These are phyloP conservation scores for Polia nebulosa DNA, from an alignment of 2,888 invertebrate species.

Conservation along the genomic window DNA sequence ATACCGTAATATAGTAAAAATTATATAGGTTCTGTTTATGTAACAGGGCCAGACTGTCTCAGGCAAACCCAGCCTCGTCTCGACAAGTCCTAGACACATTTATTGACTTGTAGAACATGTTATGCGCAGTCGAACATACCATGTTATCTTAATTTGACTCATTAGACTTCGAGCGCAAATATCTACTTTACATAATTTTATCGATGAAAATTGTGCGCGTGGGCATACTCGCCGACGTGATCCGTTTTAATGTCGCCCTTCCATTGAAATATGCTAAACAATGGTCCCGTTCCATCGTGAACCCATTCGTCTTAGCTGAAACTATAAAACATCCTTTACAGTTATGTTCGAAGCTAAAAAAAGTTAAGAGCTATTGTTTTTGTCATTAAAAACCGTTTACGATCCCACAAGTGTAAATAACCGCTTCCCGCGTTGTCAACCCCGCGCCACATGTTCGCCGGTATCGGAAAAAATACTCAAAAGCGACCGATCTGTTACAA, in stretches of 20 bases:
- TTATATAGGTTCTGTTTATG: constrained; percentile 59
- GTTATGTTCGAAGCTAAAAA: constrained; percentile 40
- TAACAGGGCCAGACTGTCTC: constrained; percentile 57
- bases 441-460: constrained; percentile 73
- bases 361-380: constrained; percentile 70
- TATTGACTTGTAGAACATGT: constrained; percentile 82
- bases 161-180: constrained; percentile 84
- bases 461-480: constrained; percentile 73
- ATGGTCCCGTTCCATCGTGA: constrained; percentile 66
- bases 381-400: constrained; percentile 77
- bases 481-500: constrained; percentile 79
- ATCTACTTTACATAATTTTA: constrained; percentile 88
- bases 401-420: constrained; percentile 81
- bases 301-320: constrained; percentile 58
- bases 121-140: constrained; percentile 74
- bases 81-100: constrained; percentile 81
- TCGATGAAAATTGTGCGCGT: constrained; percentile 87
- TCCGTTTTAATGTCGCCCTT: constrained; percentile 83
- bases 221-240: constrained; percentile 79
- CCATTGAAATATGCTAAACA: constrained; percentile 83
- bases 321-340: constrained; percentile 56
- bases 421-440: constrained; percentile 71
- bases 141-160: constrained; percentile 87
- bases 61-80: constrained; percentile 73
- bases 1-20: constrained; percentile 56